Conservation (phyloP, 2,797 vertebrate species). For the Arnoldichthys spilopterus region DNA sequence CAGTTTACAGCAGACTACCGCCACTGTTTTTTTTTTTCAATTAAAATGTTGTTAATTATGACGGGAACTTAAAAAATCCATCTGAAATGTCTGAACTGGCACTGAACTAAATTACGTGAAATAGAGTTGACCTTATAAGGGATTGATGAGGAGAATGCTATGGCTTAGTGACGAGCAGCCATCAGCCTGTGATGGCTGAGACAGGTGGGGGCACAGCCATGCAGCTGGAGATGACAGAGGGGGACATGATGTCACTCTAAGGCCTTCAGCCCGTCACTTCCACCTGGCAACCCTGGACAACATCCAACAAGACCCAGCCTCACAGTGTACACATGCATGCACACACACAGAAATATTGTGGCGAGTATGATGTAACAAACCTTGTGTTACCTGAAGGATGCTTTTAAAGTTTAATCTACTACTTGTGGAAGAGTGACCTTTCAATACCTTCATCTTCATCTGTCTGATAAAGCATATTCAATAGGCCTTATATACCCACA, state of each 20-base stretch:
- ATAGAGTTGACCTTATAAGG: slow-evolving; percentile 3
- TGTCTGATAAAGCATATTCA: too few relatives aligned
- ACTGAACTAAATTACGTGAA: slow-evolving; percentile 1
- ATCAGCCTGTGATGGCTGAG: slow-evolving; percentile 31
- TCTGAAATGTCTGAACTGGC: neutral
- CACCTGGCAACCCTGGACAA: slow-evolving; percentile 69
- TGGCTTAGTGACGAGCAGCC: slow-evolving; percentile 36
- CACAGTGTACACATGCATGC: slow-evolving; percentile 3
- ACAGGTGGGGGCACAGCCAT: slow-evolving; percentile 48
- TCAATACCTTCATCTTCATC: too few relatives aligned
- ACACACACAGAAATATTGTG: neutral
- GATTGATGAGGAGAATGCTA: neutral
- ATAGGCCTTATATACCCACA: neutral
- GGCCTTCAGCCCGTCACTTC: slow-evolving; percentile 71
- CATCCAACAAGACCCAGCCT: slow-evolving; percentile 24
- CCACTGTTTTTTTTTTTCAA: too few relatives aligned
- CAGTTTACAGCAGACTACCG: neutral
- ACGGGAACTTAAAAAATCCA: neutral
- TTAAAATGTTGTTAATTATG: neutral
- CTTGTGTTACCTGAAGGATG: neutral
- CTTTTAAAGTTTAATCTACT: too few relatives aligned
- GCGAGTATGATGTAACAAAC: neutral
- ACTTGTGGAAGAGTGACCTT: too few relatives aligned
- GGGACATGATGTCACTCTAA: slow-evolving; percentile 62
- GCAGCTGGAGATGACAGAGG: slow-evolving; percentile 77